Base-by-base conservation (phyloP, 1,140 invertebrate genomes). In the Nasonia giraulti region DNA sequence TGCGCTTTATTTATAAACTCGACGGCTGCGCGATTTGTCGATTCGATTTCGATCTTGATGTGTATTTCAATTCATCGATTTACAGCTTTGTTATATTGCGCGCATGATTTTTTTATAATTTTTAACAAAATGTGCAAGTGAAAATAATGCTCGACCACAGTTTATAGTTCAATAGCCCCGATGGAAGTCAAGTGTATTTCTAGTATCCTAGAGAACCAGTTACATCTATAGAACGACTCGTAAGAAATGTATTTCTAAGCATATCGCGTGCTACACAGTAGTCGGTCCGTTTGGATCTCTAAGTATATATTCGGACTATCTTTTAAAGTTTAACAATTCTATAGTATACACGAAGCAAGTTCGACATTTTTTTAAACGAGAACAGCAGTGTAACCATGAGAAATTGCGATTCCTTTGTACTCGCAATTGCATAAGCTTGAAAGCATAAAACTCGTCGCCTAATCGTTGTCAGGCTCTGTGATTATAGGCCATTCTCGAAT, bases 201-300 rank as follows among this genome's bases (percentile, higher is more conserved):
- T 71, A 71, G 69, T 71, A 33, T 71, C 23, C 69, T 31, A 62
- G 55, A 71, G 69, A 71, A 71, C 69, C 69, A 71, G 69, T 71
- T 71, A 71, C 23, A 33, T 71, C 69, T 71, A 69, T 27, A 71
- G 27, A 71, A 71, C 27, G 69, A 10, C 69, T 71, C 31, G 69
- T 71, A 71, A 71, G 69, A 71, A 71, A 71, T 31, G 69, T 71
- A 33, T 71, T 71, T 71, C 69, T 71, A 71, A 71, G 33, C 31
- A 71, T 71, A 71, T 71, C 23, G 31, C 69, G 27, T 33, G 69
- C 23, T 6, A 71, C 69, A 10, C 5, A 31, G 17, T 55, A n/a
- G 55, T 62, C 55, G 0, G 55, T 62, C 55, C 55, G 17, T 62
- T 62, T n/a, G n/a, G 7, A 20, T 62, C n/a, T n/a, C n/a, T n/a